These are phyloP conservation scores for Lasioglossum albipes DNA, from an alignment of 1,140 invertebrate genomes.

Conservation along the genomic window DNA sequence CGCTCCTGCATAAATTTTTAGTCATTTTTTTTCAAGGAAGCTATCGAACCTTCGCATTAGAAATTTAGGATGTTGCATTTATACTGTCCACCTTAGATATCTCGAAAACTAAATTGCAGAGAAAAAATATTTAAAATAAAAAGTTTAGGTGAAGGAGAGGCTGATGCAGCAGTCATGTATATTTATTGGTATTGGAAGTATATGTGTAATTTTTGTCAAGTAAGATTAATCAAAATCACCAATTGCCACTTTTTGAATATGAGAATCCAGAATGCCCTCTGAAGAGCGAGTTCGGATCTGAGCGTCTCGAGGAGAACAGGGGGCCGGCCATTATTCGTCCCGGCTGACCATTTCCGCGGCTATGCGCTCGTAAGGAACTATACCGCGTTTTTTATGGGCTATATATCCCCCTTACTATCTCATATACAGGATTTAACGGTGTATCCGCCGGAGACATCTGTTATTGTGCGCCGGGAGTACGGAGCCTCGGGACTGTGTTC, in stretches of 20 bases:
- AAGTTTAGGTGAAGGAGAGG: too few relatives aligned
- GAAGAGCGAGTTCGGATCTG: neutral
- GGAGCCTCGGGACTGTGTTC: neutral
- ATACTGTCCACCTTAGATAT: too few relatives aligned
- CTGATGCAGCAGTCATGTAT: too few relatives aligned
- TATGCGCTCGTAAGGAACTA: conserved; percentile 10
- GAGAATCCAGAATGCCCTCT: neutral
- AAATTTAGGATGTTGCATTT: too few relatives aligned
- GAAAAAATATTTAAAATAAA: too few relatives aligned
- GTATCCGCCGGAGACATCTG: neutral
- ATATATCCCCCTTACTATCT: conserved; percentile 38
- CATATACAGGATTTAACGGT: conserved; percentile 32
- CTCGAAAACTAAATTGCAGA: too few relatives aligned
- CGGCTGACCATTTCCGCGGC: conserved; percentile 4
- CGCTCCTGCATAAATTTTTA: too few relatives aligned
- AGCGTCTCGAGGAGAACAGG: neutral
- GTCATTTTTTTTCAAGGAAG: too few relatives aligned
- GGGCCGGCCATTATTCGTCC: neutral
- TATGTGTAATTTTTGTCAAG: too few relatives aligned
- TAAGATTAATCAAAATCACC: too few relatives aligned
- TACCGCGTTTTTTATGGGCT: conserved; percentile 7
- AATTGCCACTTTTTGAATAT: neutral
- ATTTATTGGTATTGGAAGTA: too few relatives aligned
- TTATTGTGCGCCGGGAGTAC: conserved; percentile 3
- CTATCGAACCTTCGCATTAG: too few relatives aligned